Conservation (phyloP, 2,113 vertebrate genomes). For the Cheirogaleus medius region DNA sequence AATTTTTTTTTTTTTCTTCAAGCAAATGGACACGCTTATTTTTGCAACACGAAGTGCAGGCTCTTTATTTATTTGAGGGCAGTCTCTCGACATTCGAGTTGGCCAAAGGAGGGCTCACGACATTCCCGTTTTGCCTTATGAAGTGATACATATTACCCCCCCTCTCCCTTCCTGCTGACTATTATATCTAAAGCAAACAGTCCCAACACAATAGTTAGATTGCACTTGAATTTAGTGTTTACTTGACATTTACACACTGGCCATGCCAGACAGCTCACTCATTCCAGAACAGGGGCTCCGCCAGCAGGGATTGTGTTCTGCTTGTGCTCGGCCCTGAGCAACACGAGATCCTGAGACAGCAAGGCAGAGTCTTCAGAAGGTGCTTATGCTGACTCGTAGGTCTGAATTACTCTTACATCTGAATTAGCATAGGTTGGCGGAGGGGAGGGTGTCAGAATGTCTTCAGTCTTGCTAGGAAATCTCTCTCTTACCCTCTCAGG, state of each 20-base stretch:
- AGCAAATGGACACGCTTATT: conserved; percentile 57
- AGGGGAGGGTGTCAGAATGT: neutral
- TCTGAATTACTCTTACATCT: neutral
- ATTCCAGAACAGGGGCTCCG: conserved; percentile 56
- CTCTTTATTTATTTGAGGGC: conserved; percentile 54
- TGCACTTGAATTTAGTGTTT: conserved; percentile 74
- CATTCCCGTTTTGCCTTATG: neutral
- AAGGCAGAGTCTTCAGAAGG: neutral
- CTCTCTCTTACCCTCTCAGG: neutral
- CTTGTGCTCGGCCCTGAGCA: neutral
- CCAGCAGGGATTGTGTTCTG: neutral
- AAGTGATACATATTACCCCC: neutral
- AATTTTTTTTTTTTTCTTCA: conserved; percentile 49
- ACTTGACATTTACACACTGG: conserved; percentile 62
- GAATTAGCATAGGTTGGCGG: neutral
- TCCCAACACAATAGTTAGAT: conserved; percentile 62
- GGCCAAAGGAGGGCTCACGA: neutral
- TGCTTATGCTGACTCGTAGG: neutral
- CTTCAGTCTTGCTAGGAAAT: neutral
- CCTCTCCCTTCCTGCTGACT: conserved; percentile 51
- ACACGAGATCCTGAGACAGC: neutral
- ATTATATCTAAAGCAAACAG: conserved; percentile 75
- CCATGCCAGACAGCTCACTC: conserved; percentile 62
- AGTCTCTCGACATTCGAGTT: conserved; percentile 5
- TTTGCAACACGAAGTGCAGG: neutral